Evolutionary conservation across 2,797 vertebrate species (phyloP).

Genomic region (Neopelma chrysocephalum): DNA sequence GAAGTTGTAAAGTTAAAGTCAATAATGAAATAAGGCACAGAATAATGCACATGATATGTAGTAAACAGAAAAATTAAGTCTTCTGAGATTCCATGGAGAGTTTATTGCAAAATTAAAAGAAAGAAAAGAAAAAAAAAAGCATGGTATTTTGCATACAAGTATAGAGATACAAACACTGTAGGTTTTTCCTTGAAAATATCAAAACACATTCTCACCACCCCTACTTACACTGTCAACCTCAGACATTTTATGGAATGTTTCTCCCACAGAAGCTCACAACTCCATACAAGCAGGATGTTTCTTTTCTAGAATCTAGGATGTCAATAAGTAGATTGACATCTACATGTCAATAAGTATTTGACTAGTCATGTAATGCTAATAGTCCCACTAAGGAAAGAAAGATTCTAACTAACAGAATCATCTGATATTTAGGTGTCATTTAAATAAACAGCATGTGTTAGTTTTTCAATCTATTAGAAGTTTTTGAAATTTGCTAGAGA

Average conservation of each 20-base stretch:
- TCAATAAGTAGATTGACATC: no score
- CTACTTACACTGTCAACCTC: neutral
- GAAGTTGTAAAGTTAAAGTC: neutral
- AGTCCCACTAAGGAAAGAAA: neutral
- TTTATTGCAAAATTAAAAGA: neutral
- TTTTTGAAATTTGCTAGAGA: neutral
- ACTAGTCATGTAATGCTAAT: neutral
- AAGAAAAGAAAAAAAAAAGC: neutral
- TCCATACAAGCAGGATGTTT: neutral
- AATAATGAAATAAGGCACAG: neutral
- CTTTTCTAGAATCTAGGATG: neutral
- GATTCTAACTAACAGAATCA: neutral
- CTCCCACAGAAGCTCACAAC: neutral
- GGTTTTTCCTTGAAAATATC: neutral
- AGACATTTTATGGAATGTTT: neutral
- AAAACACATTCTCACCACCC: neutral
- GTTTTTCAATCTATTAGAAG: neutral
- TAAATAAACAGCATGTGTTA: neutral
- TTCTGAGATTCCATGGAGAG: neutral
- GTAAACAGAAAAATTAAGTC: neutral
- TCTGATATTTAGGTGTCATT: neutral
- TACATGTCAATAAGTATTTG: neutral
- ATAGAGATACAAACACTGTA: neutral
- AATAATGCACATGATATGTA: neutral
- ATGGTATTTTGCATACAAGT: neutral